Base-by-base conservation (phyloP, 2,797 vertebrate species). In the Diceros bicornis region DNA sequence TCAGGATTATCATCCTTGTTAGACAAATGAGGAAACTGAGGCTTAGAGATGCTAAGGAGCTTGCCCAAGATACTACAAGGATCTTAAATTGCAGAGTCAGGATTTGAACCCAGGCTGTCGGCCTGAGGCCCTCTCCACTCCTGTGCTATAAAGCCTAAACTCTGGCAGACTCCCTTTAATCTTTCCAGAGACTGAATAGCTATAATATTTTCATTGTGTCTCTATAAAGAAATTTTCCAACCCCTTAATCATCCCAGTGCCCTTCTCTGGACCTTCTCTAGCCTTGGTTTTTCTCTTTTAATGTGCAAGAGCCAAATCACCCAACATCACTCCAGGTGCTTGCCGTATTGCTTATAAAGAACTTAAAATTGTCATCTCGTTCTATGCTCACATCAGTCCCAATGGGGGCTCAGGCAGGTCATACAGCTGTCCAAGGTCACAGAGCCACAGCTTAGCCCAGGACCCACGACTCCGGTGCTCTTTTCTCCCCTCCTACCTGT, bases 401-500 rank as follows among this genome's bases (percentile, higher is more conserved):
- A 27, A 2, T 3, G 4, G 66, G 64, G 82, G n/a, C 44, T 21
- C 29, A 7, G 50, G 59, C 25, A 11, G 59, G 84, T 29, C 9
- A 34, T 69, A 66, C 18, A 32, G 25, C 0, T 47, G 17, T 82
- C 72, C 18, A 13, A 68, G 64, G 68, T 59, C 44, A 34, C 32
- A 37, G 66, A 97, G 72, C 32, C 61, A 62, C 0, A 5, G 20
- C 34, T 20, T 17, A 61, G 72, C 47, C 41, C 11, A 29, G 55
- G 29, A 44, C 62, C 20, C 25, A 2, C 4, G 23, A 41, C 2
- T 10, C 20, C 0, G 1, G 20, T 62, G 2, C 3, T 3, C 9
- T 34, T 66, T 72, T 18, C 29, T 59, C 20, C 5, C 37, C 44
- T 84, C 57, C 93, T 29, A 1, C 25, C 47, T 32, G 8, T 1